phyloP scores from a whole-genome alignment of 2,888 invertebrate genomes.

The Trissoscelio sp. region DNA sequence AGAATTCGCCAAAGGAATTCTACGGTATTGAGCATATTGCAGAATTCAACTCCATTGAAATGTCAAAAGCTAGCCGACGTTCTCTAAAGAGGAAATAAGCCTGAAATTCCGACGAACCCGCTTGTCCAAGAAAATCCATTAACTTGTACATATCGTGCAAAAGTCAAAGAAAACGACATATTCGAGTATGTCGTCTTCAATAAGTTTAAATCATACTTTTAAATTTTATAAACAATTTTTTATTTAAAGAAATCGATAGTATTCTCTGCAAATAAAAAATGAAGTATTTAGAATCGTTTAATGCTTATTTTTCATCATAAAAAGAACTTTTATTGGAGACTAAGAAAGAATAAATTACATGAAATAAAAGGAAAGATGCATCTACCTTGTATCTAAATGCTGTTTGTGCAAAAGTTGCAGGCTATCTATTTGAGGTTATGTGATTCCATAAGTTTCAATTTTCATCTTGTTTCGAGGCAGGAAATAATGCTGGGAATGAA shows the following conservation, averaged over 20 bases:
- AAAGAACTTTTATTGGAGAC: too few species aligned
- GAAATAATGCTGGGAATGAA: slow-evolving; percentile 27
- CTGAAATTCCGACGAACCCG: slow-evolving; percentile 41
- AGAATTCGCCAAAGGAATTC: slow-evolving; percentile 45
- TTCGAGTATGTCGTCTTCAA: not conserved
- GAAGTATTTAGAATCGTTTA: too few species aligned
- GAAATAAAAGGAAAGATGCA: slow-evolving; percentile 17
- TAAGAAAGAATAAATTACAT: not conserved
- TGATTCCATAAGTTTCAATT: slow-evolving; percentile 51
- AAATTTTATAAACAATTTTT: too few species aligned
- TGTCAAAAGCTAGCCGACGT: slow-evolving; percentile 22
- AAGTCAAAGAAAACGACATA: slow-evolving; percentile 6
- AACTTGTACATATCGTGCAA: not conserved
- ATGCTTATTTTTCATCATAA: too few species aligned
- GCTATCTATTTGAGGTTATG: slow-evolving; percentile 41
- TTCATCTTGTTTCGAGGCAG: slow-evolving; percentile 29
- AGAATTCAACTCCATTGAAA: slow-evolving; percentile 37
- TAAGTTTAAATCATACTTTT: not conserved
- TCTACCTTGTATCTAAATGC: slow-evolving; percentile 12
- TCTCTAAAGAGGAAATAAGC: slow-evolving; percentile 37
- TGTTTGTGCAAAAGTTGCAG: slow-evolving; percentile 18
- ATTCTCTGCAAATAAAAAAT: too few species aligned
- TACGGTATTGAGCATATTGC: slow-evolving; percentile 18
- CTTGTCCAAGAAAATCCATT: slow-evolving; percentile 37
- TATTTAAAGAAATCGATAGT: too few species aligned